These are phyloP conservation scores for Sylvilagus floridanus DNA, from an alignment of 2,797 vertebrate genomes.

Conservation along the genomic window DNA sequence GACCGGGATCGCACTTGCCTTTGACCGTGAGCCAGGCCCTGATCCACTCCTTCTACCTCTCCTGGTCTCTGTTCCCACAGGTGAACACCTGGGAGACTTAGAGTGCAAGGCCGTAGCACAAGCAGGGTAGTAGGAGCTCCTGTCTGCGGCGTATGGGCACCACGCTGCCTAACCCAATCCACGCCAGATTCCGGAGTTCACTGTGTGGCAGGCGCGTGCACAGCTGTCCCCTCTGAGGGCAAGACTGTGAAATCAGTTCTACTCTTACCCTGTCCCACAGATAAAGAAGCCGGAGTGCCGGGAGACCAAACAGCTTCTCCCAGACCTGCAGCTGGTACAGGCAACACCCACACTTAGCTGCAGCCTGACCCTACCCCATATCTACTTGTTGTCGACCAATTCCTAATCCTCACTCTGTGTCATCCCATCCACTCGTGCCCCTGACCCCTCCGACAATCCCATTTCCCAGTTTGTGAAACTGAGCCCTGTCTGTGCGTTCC, in stretches of 20 bases:
- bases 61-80: not conserved
- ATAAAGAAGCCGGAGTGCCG: not conserved
- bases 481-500: not conserved
- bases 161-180: not conserved
- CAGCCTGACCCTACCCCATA: not conserved
- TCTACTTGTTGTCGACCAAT: not conserved
- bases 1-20: not conserved
- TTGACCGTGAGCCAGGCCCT: not conserved
- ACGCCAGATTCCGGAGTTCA: not conserved
- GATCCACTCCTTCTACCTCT: too few species aligned
- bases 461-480: not conserved
- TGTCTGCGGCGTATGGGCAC: rapidly evolving
- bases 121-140: not conserved
- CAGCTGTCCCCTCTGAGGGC: not conserved
- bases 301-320: not conserved
- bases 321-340: not conserved
- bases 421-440: not conserved
- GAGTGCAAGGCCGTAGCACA: not conserved
- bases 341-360: not conserved
- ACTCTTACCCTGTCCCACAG: not conserved
- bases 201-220: not conserved
- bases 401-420: not conserved
- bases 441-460: not conserved
- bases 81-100: not conserved
- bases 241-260: not conserved